phyloP scores from a whole-genome alignment of 37 sponge, comb jelly and placozoan genomes.

The Lycopodina hypogea region DNA sequence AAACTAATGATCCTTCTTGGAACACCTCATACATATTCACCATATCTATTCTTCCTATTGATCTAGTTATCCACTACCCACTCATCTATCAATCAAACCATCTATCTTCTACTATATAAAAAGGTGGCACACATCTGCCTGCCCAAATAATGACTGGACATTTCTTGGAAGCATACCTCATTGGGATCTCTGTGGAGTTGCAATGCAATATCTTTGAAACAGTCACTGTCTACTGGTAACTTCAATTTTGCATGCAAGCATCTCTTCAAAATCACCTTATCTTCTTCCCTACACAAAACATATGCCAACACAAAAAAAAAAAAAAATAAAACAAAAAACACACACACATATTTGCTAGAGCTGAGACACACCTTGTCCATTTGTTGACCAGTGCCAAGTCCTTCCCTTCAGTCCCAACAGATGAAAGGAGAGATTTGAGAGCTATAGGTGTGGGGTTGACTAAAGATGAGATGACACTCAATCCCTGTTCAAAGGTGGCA shows the following conservation, averaged over 20 bases:
- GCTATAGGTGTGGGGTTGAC: too few relatives aligned
- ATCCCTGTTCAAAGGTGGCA: too few relatives aligned
- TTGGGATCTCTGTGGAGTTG: slow-evolving; percentile 1
- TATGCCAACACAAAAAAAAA: not conserved
- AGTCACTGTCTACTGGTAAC: not conserved
- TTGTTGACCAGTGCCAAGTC: not conserved
- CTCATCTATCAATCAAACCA: not conserved
- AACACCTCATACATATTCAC: too few relatives aligned
- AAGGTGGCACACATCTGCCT: not conserved
- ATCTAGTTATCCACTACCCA: too few relatives aligned
- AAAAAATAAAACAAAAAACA: not conserved
- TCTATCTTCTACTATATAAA: not conserved
- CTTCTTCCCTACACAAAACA: slow-evolving; percentile 6
- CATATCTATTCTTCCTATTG: too few relatives aligned
- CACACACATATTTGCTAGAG: not conserved
- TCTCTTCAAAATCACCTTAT: slow-evolving; percentile 3
- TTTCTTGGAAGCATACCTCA: not conserved
- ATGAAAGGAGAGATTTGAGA: too few relatives aligned
- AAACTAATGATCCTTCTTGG: too few relatives aligned
- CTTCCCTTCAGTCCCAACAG: too few relatives aligned
- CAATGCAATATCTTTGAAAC: slow-evolving; percentile 2
- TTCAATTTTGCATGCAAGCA: not conserved
- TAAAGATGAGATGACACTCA: too few relatives aligned
- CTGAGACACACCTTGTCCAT: slow-evolving; percentile 5
- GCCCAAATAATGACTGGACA: not conserved